A percentile compares a stretch with the other conserved stretches of the same genome.
Evolutionary conservation across 2,113 vertebrate genomes (phyloP).

Genomic region (Cyanistes caeruleus): DNA sequence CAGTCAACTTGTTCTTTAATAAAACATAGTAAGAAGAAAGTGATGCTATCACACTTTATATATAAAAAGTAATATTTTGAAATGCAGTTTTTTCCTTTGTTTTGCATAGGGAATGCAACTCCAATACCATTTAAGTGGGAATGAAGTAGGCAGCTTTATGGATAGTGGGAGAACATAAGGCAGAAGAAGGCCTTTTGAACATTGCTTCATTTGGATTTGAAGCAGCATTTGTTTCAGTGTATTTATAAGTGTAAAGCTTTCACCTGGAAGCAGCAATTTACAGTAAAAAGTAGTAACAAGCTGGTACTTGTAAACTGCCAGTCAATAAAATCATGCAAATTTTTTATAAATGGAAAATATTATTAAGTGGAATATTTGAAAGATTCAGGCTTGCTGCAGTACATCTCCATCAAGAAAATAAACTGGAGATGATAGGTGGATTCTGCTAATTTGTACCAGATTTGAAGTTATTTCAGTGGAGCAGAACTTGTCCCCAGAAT

Average conservation of each 20-base stretch:
- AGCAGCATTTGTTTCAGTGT: neutral
- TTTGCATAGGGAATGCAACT: neutral
- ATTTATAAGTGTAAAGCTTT: neutral
- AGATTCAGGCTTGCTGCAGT: neutral
- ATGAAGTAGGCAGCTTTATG: neutral
- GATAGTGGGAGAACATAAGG: neutral
- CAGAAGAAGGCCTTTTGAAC: neutral
- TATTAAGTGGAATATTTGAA: neutral
- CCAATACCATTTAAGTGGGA: neutral
- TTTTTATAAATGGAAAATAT: neutral
- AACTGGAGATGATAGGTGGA: neutral
- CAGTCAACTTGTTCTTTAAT: neutral
- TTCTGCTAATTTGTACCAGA: neutral
- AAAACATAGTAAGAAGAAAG: neutral
- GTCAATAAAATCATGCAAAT: neutral
- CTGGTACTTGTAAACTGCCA: neutral
- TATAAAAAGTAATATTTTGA: neutral
- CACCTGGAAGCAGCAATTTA: neutral
- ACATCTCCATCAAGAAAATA: neutral
- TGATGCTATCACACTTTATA: accelerated
- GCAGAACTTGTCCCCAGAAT: neutral
- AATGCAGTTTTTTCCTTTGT: neutral
- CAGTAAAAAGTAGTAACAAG: neutral
- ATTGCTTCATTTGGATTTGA: neutral
- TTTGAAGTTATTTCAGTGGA: neutral